Percentiles rank a stretch among this genome's conserved stretches.
Evolutionary conservation across 2,888 invertebrate species (phyloP).

Genomic region (Epicampocera succincta): DNA sequence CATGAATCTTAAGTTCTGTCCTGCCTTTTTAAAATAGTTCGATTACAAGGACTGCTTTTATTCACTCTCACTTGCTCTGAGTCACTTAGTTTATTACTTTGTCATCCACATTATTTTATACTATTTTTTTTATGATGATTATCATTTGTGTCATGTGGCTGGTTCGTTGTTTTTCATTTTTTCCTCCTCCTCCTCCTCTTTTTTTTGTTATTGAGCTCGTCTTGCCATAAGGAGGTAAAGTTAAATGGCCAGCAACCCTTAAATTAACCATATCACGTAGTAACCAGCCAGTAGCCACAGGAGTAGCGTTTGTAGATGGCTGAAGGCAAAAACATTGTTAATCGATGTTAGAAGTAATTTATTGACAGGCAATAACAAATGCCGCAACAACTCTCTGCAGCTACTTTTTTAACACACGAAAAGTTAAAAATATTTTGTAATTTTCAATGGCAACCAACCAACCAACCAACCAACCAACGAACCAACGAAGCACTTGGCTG

Average conservation of each 20-base stretch:
- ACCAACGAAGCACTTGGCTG: background rate
- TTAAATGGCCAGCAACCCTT: constrained; percentile 65
- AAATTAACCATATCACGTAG: constrained; percentile 69
- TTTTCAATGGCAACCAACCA: constrained; percentile 9
- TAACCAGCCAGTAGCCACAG: constrained; percentile 21
- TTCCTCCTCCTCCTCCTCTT: background rate
- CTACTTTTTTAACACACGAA: background rate
- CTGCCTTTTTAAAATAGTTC: constrained; percentile 11
- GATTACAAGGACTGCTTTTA: constrained; percentile 9
- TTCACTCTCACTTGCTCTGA: constrained; percentile 37
- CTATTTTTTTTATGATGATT: constrained; percentile 29
- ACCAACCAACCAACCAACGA: no score
- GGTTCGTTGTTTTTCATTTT: constrained; percentile 8
- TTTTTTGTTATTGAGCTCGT: constrained; percentile 5
- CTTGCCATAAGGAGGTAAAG: constrained; percentile 48
- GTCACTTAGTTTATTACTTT: constrained; percentile 40
- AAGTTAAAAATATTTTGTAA: constrained; percentile 17
- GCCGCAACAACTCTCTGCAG: constrained; percentile 2
- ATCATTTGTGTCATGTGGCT: constrained; percentile 63
- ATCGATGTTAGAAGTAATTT: constrained; percentile 68
- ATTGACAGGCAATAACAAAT: constrained; percentile 63
- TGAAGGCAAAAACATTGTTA: constrained; percentile 52
- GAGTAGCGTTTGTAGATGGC: constrained; percentile 2
- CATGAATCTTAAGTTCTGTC: background rate
- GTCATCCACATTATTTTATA: constrained; percentile 44